These are phyloP conservation scores for Hirtodrosophila cameraria DNA, from an alignment of 2,888 invertebrate genomes.

Conservation along the genomic window DNA sequence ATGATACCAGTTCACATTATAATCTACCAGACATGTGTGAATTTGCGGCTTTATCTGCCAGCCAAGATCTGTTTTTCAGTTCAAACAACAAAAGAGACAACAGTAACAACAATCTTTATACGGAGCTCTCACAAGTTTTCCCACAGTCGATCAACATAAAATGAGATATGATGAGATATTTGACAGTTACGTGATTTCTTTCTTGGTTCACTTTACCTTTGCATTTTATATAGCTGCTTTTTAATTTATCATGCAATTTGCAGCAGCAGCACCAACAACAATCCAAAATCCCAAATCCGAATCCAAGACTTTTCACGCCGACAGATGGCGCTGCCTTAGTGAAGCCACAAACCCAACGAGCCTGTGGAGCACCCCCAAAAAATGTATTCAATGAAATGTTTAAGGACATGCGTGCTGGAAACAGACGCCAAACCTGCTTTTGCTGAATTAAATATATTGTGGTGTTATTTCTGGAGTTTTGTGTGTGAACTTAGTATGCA, in stretches of 20 bases:
- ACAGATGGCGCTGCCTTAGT: conserved; percentile 65
- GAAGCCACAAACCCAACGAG: conserved; percentile 58
- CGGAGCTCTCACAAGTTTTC: conserved; percentile 60
- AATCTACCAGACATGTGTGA: conserved; percentile 76
- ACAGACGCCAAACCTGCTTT: neutral
- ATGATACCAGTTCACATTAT: conserved; percentile 71
- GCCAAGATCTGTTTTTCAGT: conserved; percentile 53
- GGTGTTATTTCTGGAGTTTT: conserved; percentile 50
- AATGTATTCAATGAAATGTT: conserved; percentile 13
- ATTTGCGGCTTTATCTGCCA: conserved; percentile 64
- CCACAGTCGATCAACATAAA: conserved; percentile 78
- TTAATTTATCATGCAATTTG: conserved; percentile 51
- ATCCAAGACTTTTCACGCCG: conserved; percentile 27
- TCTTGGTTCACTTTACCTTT: conserved; percentile 35
- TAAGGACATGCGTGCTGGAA: conserved; percentile 74
- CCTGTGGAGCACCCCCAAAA: conserved; percentile 35
- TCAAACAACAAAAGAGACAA: conserved; percentile 37
- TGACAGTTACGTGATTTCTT: conserved; percentile 82
- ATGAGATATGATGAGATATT: conserved; percentile 76
- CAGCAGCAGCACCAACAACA: conserved; percentile 28
- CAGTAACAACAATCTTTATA: conserved; percentile 38
- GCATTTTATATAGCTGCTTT: conserved; percentile 29
- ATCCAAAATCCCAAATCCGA: conserved; percentile 6
- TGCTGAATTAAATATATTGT: conserved; percentile 36
- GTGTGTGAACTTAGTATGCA: conserved; percentile 45